A percentile compares a stretch with the other conserved stretches of the same genome.
phyloP scores from a whole-genome alignment of 2,888 invertebrate species.

The Drosophila rubida region DNA sequence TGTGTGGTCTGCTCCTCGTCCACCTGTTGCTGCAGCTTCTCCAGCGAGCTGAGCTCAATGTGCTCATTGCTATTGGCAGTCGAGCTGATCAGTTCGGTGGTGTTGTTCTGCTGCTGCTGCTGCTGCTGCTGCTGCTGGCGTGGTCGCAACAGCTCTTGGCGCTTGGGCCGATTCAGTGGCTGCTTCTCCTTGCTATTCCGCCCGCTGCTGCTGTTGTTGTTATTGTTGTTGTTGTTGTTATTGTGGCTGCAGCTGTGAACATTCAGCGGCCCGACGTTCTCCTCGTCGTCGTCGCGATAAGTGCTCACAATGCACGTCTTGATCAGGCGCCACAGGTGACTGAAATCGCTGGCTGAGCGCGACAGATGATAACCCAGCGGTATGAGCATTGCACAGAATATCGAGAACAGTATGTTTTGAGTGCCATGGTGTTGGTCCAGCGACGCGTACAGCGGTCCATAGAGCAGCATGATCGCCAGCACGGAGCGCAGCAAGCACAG shows the following conservation, averaged over 20 bases:
- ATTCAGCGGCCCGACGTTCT: constrained; percentile 42
- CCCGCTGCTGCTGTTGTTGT: constrained; percentile 30
- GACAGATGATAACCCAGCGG: constrained; percentile 96
- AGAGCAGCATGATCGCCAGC: constrained; percentile 91
- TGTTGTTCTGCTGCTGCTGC: constrained; percentile 23
- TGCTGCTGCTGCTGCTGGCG: constrained; percentile 21
- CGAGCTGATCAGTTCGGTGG: constrained; percentile 34
- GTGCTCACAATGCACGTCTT: constrained; percentile 90
- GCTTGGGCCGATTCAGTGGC: constrained; percentile 7
- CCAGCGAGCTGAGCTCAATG: constrained; percentile 80
- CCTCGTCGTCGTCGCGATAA: constrained; percentile 90
- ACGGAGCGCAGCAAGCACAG: constrained; percentile 93
- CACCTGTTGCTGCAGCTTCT: constrained; percentile 49
- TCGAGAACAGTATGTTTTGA: constrained; percentile 96
- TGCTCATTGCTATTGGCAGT: constrained; percentile 70
- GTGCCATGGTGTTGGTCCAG: constrained; percentile 93
- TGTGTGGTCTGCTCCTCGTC: constrained; percentile 32
- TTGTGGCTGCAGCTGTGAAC: constrained; percentile 15
- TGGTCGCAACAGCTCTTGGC: constrained; percentile 12
- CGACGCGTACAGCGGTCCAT: constrained; percentile 95
- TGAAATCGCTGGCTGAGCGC: constrained; percentile 95
- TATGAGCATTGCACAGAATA: constrained; percentile 95
- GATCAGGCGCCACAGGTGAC: constrained; percentile 94
- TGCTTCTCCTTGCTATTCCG: constrained; percentile 1
- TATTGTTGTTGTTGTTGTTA: constrained; percentile 42